Conservation (phyloP, 1,140 invertebrate species). For the Ceratina calcarata region DNA sequence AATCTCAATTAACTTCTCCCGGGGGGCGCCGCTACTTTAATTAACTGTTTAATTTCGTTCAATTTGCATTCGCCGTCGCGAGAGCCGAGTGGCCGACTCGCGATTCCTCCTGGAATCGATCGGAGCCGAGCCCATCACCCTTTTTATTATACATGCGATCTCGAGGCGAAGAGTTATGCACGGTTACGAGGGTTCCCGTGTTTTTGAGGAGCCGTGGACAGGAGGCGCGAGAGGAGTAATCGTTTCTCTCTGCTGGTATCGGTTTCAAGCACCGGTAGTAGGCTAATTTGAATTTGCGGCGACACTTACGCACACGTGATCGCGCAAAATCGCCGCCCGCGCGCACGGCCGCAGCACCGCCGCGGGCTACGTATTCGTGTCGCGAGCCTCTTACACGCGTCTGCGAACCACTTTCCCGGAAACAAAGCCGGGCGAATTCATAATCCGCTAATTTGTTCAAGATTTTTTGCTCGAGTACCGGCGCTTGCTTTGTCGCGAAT, state of each 20-base stretch:
- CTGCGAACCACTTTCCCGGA: conserved; percentile 60
- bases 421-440: conserved; percentile 72
- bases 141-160: conserved; percentile 24
- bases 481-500: conserved; percentile 64
- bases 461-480: conserved; percentile 71
- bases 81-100: conserved; percentile 45
- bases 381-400: conserved; percentile 41
- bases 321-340: conserved; percentile 27
- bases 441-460: conserved; percentile 76
- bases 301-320: conserved; percentile 57
- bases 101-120: conserved; percentile 28
- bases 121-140: conserved; percentile 14
- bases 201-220: too few relatives aligned
- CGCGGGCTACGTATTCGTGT: conserved; percentile 20
- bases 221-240: not conserved
- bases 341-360: too few relatives aligned
- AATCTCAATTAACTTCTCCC: conserved; percentile 81
- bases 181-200: too few relatives aligned
- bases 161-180: not conserved
- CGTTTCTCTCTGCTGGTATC: conserved; percentile 23
- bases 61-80: conserved; percentile 78
- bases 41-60: conserved; percentile 81
- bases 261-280: conserved; percentile 50
- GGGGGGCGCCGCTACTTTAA: conserved; percentile 73
- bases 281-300: conserved; percentile 69